These are phyloP conservation scores for Myotis brandtii DNA, from an alignment of 2,113 vertebrate species.

Conservation along the genomic window DNA sequence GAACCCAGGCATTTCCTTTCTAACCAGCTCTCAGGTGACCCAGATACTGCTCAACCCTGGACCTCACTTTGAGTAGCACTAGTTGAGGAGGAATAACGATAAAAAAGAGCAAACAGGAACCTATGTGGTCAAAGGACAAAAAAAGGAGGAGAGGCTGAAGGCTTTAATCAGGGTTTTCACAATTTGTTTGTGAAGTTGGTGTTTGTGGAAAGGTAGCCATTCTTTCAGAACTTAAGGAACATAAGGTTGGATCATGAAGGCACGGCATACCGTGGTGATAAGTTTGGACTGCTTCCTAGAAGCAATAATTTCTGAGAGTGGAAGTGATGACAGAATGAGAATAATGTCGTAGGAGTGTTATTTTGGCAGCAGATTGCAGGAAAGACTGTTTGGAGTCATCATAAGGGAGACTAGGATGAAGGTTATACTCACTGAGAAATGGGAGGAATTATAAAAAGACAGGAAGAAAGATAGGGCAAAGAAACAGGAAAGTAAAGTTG, in stretches of 20 bases:
- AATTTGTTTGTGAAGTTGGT: not conserved
- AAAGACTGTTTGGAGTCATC: not conserved
- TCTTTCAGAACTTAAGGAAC: not conserved
- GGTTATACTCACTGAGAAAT: not conserved
- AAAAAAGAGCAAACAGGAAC: not conserved
- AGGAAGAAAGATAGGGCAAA: not conserved
- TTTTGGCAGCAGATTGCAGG: not conserved
- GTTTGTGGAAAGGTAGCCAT: not conserved
- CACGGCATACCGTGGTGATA: not conserved
- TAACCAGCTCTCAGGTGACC: not conserved
- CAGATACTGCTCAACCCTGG: not conserved
- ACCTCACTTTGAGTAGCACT: not conserved
- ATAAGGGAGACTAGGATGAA: not conserved
- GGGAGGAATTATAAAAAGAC: not conserved
- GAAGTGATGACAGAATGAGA: not conserved
- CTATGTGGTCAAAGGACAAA: not conserved
- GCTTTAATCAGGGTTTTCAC: not conserved
- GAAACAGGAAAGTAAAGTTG: not conserved
- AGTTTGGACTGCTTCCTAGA: not conserved
- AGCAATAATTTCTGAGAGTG: not conserved
- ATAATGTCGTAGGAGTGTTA: not conserved
- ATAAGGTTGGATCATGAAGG: not conserved
- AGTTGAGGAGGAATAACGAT: not conserved
- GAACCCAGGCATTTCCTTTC: not conserved
- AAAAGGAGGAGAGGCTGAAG: not conserved